Conservation (phyloP, 2,113 vertebrate species). For the Oreotrochilus melanogaster region DNA sequence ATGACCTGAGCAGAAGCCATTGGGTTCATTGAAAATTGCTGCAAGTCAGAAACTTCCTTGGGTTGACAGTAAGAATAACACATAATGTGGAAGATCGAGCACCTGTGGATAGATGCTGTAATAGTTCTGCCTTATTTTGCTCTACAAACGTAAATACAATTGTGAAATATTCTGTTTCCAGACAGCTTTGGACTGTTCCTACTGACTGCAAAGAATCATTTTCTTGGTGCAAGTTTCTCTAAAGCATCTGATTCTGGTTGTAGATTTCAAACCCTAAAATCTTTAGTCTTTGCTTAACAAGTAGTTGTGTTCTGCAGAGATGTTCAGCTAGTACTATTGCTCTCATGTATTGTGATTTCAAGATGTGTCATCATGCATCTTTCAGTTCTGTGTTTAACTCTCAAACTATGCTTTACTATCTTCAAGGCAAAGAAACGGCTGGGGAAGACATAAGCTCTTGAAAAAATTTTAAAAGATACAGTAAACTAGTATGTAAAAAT, state of each 20-base stretch:
- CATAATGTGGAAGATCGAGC: not conserved
- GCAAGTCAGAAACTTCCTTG: not conserved
- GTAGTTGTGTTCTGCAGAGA: not conserved
- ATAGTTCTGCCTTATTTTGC: not conserved
- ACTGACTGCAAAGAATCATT: not conserved
- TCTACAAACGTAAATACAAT: not conserved
- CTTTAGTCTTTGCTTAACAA: not conserved
- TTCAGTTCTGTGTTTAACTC: not conserved
- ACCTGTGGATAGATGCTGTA: not conserved
- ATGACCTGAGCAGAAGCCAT: conserved; percentile 4
- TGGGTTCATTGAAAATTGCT: not conserved
- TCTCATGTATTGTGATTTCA: not conserved
- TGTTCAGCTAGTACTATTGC: not conserved
- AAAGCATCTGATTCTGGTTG: not conserved
- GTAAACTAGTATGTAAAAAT: not conserved
- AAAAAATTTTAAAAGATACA: not conserved
- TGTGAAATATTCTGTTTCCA: not conserved
- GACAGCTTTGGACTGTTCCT: not conserved
- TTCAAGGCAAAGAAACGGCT: not conserved
- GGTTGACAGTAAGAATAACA: not conserved
- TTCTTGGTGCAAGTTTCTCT: not conserved
- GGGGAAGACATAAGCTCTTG: not conserved
- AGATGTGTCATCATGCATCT: not conserved
- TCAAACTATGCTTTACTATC: not conserved
- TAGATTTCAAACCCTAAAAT: not conserved